Conservation (phyloP, 1,140 invertebrate species). For the Elymnias hypermnestra region DNA sequence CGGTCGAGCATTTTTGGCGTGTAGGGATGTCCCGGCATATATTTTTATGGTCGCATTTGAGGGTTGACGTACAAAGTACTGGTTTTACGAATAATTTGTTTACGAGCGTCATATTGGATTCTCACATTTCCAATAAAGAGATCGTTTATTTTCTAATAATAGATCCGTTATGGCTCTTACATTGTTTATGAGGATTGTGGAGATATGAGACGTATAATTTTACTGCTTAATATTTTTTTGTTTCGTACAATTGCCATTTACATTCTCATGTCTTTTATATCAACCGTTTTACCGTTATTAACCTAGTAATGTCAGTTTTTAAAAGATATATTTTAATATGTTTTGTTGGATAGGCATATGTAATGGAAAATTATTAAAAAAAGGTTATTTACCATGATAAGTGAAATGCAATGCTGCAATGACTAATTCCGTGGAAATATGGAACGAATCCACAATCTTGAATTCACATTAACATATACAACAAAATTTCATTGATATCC, state of each 20-base stretch:
- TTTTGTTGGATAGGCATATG: no score
- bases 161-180: slow-evolving; percentile 18
- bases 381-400: no score
- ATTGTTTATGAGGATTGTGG: slow-evolving; percentile 14
- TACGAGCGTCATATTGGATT: slow-evolving; percentile 57
- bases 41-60: slow-evolving; percentile 53
- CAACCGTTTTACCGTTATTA: no score
- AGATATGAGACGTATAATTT: background rate
- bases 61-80: slow-evolving; percentile 45
- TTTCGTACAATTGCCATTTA: background rate
- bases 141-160: slow-evolving; percentile 53
- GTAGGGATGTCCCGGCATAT: slow-evolving; percentile 36
- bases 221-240: background rate
- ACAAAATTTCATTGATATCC: no score
- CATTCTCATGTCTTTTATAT: no score
- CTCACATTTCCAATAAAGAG: slow-evolving; percentile 42
- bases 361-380: no score
- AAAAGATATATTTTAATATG: no score
- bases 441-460: no score
- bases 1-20: slow-evolving; percentile 54
- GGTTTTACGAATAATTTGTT: slow-evolving; percentile 65
- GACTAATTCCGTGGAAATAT: no score
- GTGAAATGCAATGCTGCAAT: no score
- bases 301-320: no score
- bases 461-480: no score